Conservation (phyloP, 2,797 vertebrate species). For the Loriculus beryllinus region DNA sequence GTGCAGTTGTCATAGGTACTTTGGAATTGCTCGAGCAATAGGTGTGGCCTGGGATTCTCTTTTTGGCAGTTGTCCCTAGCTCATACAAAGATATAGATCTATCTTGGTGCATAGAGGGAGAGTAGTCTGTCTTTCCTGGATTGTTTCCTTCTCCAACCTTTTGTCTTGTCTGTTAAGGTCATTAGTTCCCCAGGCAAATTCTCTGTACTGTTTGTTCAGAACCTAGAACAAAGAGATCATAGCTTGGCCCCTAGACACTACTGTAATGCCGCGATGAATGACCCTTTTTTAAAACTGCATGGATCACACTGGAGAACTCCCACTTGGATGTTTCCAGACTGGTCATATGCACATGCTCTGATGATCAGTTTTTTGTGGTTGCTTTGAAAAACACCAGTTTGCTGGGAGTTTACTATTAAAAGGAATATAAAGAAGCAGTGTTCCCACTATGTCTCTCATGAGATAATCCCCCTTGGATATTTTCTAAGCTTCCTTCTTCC, state of each 20-base stretch:
- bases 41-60: background rate
- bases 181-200: slow-evolving; percentile 4
- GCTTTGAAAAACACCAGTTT: slow-evolving; percentile 53
- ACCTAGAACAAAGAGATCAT: slow-evolving; percentile 45
- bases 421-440: slow-evolving; percentile 37
- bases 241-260: slow-evolving; percentile 24
- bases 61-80: background rate
- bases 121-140: background rate
- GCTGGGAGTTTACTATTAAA: background rate
- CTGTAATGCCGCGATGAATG: background rate
- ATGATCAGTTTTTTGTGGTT: slow-evolving; percentile 23
- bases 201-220: slow-evolving; percentile 33
- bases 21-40: background rate
- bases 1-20: background rate
- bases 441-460: slow-evolving; percentile 22
- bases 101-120: background rate
- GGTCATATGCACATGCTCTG: slow-evolving; percentile 32
- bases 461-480: slow-evolving; percentile 30
- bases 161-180: slow-evolving; percentile 54
- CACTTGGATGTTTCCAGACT: slow-evolving; percentile 27
- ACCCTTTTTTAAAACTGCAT: slow-evolving; percentile 2
- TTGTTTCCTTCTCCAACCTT: slow-evolving; percentile 29
- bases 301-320: slow-evolving; percentile 15
- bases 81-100: background rate
- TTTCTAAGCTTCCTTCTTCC: slow-evolving; percentile 38